A percentile compares a stretch with the other conserved stretches of the same genome.
Conservation (phyloP, 2,888 invertebrate genomes). For the Amiota mariae region DNA sequence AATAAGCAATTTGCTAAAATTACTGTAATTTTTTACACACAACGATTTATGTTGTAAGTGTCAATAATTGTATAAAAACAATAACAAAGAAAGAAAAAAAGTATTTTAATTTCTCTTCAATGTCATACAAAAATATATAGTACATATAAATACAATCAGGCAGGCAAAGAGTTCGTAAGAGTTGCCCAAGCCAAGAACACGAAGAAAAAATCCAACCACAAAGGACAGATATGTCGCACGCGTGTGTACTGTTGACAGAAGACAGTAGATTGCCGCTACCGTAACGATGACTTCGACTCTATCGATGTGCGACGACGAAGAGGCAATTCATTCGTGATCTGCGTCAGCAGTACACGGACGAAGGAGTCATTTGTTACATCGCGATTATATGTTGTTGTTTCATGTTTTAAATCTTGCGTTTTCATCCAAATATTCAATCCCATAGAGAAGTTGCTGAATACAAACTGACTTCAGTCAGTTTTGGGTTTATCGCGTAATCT, state of each 20-base stretch:
- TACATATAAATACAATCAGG: too few relatives aligned
- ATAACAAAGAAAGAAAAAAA: too few relatives aligned
- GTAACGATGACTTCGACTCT: neutral
- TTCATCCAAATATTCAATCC: conserved; percentile 14
- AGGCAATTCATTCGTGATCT: too few relatives aligned
- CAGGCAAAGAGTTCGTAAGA: neutral
- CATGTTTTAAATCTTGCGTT: conserved; percentile 22
- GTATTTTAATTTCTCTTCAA: too few relatives aligned
- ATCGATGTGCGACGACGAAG: too few relatives aligned
- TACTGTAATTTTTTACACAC: too few relatives aligned
- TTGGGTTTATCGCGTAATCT: conserved; percentile 60
- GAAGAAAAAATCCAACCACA: conserved; percentile 6
- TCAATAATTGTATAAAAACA: too few relatives aligned
- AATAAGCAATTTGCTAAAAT: too few relatives aligned
- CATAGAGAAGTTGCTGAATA: too few relatives aligned
- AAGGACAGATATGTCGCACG: conserved; percentile 2
- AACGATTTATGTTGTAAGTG: too few relatives aligned
- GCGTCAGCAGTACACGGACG: conserved; percentile 20
- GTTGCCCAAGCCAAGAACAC: neutral
- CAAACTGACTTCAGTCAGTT: conserved; percentile 7
- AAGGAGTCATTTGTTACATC: conserved; percentile 68
- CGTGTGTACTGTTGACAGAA: conserved; percentile 49
- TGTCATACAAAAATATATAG: too few relatives aligned
- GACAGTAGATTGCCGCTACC: conserved; percentile 57
- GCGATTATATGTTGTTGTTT: conserved; percentile 60